Evolutionary conservation across 2,113 vertebrate species (phyloP).

Genomic region (Notarius quadriscutis): DNA sequence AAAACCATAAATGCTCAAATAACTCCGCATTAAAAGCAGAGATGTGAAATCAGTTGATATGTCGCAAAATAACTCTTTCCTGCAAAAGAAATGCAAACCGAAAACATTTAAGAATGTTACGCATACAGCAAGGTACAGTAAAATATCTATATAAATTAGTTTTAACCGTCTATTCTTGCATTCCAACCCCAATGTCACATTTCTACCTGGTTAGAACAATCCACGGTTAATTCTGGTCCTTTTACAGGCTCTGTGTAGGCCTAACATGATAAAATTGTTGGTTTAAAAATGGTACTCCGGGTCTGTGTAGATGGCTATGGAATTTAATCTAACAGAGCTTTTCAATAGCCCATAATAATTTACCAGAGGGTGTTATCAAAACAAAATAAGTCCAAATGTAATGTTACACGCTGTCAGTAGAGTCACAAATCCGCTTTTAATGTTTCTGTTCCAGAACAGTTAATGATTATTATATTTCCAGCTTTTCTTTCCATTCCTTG

Average conservation of each 20-base stretch:
- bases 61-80: too few species aligned
- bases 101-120: too few species aligned
- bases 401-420: not conserved
- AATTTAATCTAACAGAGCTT: not conserved
- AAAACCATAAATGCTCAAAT: not conserved
- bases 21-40: too few species aligned
- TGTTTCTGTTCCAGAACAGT: not conserved
- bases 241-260: not conserved
- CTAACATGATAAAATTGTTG: not conserved
- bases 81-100: not conserved
- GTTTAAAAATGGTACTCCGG: not conserved
- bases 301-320: not conserved
- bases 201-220: too few species aligned
- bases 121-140: too few species aligned
- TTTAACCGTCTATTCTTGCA: not conserved
- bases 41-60: too few species aligned
- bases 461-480: not conserved
- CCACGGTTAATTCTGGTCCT: too few species aligned
- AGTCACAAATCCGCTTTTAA: not conserved
- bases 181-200: too few species aligned
- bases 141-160: not conserved
- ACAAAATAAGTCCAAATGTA: not conserved
- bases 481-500: not conserved
- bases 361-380: not conserved
- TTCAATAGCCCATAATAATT: not conserved